Conservation (phyloP, 2,888 invertebrate species). For the Bombylius major region DNA sequence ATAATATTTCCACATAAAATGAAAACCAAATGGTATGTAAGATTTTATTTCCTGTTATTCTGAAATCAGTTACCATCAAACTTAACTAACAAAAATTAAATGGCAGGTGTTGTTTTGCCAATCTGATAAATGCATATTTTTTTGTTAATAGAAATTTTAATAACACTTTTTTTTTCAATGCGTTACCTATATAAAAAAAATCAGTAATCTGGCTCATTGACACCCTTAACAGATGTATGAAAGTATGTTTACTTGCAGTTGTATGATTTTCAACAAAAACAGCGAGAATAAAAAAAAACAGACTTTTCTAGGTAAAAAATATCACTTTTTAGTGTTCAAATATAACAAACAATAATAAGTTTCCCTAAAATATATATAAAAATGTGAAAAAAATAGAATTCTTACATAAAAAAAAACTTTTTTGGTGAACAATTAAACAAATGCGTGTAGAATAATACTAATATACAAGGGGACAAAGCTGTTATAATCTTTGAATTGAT, state of each 20-base stretch:
- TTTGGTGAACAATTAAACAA: conserved; percentile 1
- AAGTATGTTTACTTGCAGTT: conserved; percentile 4
- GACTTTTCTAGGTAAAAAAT: neutral
- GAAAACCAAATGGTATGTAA: no score
- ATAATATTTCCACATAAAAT: no score
- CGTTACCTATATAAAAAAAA: neutral
- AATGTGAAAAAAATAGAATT: neutral
- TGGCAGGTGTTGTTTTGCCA: conserved; percentile 14
- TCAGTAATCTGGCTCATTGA: conserved; percentile 1
- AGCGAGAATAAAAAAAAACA: neutral
- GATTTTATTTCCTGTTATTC: no score
- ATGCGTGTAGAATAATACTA: neutral
- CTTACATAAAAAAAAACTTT: neutral
- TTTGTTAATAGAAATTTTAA: neutral
- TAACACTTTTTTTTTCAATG: no score
- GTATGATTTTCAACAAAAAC: conserved; percentile 13
- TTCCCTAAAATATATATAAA: neutral
- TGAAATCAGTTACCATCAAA: no score
- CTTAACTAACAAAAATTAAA: neutral
- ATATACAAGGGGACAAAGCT: neutral
- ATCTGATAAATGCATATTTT: conserved; percentile 4
- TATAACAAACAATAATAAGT: neutral
- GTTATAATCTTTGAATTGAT: conserved; percentile 10
- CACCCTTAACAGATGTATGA: conserved; percentile 10
- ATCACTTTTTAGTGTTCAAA: no score